Evolutionary conservation across 2,888 invertebrate species (phyloP).

Genomic region (Allolobophora icterica): DNA sequence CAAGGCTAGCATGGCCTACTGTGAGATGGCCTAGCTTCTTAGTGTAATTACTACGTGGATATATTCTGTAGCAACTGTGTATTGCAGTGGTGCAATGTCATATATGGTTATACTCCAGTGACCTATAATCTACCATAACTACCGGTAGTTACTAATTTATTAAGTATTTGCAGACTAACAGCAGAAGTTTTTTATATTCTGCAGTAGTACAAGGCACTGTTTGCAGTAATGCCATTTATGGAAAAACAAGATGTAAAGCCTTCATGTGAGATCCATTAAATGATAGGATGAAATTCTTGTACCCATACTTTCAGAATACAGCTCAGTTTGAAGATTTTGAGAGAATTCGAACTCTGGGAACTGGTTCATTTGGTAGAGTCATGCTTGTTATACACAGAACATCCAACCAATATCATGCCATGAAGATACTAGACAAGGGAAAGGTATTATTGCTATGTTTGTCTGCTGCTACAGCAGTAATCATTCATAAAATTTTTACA

Average conservation of each 20-base stretch:
- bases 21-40: background rate
- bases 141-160: background rate
- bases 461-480: background rate
- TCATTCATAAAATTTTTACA: background rate
- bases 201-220: background rate
- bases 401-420: conserved; percentile 95
- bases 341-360: conserved; percentile 96
- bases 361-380: conserved; percentile 97
- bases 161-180: background rate
- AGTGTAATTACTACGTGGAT: background rate
- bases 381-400: conserved; percentile 99
- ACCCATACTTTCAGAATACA: conserved; percentile 75
- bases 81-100: background rate
- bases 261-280: background rate
- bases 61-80: background rate
- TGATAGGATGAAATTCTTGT: background rate
- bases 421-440: conserved; percentile 99
- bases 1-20: background rate
- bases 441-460: conserved; percentile 72
- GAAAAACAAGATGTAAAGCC: background rate
- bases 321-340: conserved; percentile 97
- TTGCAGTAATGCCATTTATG: background rate
- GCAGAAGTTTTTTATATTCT: background rate
- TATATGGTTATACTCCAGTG: background rate
- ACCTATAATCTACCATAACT: background rate